Base-by-base conservation (phyloP, 1,140 invertebrate genomes). In the Chrysomallon squamiferum region DNA sequence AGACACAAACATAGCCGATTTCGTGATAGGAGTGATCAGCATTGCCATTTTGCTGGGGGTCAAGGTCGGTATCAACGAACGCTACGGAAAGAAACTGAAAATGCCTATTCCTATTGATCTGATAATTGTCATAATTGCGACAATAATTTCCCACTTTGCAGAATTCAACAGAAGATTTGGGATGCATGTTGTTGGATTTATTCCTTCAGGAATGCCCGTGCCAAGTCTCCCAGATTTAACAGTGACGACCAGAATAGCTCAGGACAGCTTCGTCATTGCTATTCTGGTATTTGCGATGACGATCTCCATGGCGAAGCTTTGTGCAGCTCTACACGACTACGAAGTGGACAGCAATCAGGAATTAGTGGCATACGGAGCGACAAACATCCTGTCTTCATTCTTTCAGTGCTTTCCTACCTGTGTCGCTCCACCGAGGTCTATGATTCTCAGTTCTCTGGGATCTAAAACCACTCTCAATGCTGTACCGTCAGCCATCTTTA, bases 101-200 rank as follows among this genome's bases (percentile, higher is more conserved):
- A 75, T 95, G 56, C 94, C 94, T 0, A 84, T 96, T 13, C 95
- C 95, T 3, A 92, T 94, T 69, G 95, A 97, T 84, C 87, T 68
- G 13, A 60, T 72, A 35, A 32, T 68, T 0, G 59, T 72, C 33
- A 62, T 68, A 18, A 6, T 72, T 0, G 35, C 32, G 13, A 68
- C 59, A 13, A 27, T 72, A 6, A 62, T 72, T 57, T 62, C 65
- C 18, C 38, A 63, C 32, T 59, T 68, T 47, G 50, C 52, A 18
- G 45, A 54, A 13, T 52, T 68, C n/a, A 47, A 62, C 11, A 59
- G 76, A 11, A 65, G 70, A 0, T 87, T 82, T 56, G 57, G 76
- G 7, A 75, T 88, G 3, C 71, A 68, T 22, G 77, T 87, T 45
- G 84, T 88, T 7, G 77, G 83, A 9, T 54, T 76, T 22, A 85